Base-by-base conservation (phyloP, 2,797 vertebrate species). In the Syndactyla subalaris region DNA sequence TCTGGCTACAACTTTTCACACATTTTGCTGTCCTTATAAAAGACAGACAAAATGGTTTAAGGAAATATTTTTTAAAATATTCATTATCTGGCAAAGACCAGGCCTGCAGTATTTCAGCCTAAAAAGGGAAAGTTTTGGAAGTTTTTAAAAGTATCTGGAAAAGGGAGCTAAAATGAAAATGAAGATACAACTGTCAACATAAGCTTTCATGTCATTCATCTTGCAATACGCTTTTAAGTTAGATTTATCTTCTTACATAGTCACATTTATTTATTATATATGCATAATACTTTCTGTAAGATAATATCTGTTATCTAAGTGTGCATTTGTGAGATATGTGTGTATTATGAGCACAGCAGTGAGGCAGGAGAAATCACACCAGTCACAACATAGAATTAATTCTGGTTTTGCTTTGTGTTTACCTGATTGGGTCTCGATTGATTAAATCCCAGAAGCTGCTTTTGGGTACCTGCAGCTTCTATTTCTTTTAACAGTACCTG, bases 11-110 rank as follows among this genome's bases (percentile, higher is more conserved):
- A 79, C 21, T 82, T 63, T 68, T 84, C 79, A 88, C 67, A 84
- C 52, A 73, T 96, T 88, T 90, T 52, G 66, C 67, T 90, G 32
- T 88, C 63, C 63, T 82, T 88, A 57, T 74, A 70, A 90, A 94
- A 82, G n/a, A 57, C 29, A 89, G 85, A 62, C 36, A 83, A 90
- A 95, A 88, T 93, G 26, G 34, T 92, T 95, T 92, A 87, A 86
- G 91, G 80, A 96, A 96, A 97, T 95, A 87, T 97, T 97, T 97
- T 94, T 71, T 0, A 14, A 97, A 94, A 97, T 94, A 95, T 95
- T 96, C 94, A 87, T 93, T 96, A 79, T 93, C 76, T 96, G 95
- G 93, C 91, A 96, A 94, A 95, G 88, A 90, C 16, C 16, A 84
- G 23, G 79, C 71, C 48, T 92, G 77, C 67, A 73, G 77, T 67